These are phyloP conservation scores for Porites evermanni DNA, from an alignment of 92 coral and sea anemone genomes.

Conservation along the genomic window DNA sequence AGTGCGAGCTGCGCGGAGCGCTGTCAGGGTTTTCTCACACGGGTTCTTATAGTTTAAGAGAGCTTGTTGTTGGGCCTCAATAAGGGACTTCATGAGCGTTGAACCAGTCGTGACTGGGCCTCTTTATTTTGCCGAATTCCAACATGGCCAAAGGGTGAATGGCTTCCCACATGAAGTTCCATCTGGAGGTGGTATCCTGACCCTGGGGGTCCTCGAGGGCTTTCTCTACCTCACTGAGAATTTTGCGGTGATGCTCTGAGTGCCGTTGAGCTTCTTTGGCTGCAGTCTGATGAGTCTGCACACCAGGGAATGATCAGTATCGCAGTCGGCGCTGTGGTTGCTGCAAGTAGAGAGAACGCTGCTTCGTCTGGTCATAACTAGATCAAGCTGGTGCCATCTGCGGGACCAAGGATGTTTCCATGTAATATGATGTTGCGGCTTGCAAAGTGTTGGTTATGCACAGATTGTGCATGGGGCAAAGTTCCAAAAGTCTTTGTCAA, in stretches of 20 bases:
- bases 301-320: constrained; percentile 27
- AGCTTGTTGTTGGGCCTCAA: neutral
- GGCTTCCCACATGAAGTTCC: neutral
- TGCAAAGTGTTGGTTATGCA: neutral
- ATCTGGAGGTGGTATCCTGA: neutral
- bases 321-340: constrained; percentile 36
- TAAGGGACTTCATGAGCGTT: neutral
- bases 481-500: constrained; percentile 36
- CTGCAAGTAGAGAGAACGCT: constrained; percentile 32
- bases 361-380: constrained; percentile 45
- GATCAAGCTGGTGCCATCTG: constrained; percentile 12
- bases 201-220: neutral
- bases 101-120: neutral
- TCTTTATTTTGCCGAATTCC: neutral
- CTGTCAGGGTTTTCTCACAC: neutral
- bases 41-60: neutral
- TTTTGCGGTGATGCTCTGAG: neutral
- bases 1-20: constrained; percentile 42
- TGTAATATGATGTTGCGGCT: neutral
- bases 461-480: constrained; percentile 33
- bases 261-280: neutral
- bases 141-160: neutral
- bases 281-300: neutral
- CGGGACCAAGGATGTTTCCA: constrained; percentile 1
- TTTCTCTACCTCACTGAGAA: neutral